Evolutionary conservation across 2,113 vertebrate species (phyloP), one percentile per base, ranked within the genome.

Genomic region (Rhynchopsitta pachyrhyncha): DNA sequence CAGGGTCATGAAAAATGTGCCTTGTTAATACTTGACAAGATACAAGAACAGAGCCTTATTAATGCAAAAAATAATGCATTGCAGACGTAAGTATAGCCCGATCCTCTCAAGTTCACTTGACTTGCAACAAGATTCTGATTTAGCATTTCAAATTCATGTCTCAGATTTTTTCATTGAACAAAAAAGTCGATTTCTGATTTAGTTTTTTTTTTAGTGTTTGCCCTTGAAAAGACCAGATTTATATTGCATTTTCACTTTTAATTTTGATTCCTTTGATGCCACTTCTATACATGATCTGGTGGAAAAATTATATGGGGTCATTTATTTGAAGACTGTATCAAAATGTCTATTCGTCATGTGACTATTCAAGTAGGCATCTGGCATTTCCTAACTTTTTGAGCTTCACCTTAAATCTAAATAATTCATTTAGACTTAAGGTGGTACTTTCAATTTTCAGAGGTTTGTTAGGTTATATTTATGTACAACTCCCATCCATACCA

Each of bases 1-100:
- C 96, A 99, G 99, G 99, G 99, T 93, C 98, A 99, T 96, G 99
- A 99, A 97, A 99, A 98, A 95, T 99, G 99, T 97, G 99, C 99
- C 95, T 96, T 99, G 98, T 95, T 99, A 97, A 99, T 99, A 97
- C 98, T 99, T 97, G 98, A 99, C 98, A 99, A 99, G 97, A 98
- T 99, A 94, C 97, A 99, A 53, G 99, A 99, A 73, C 92, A 98
- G 50, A 97, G 97, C 84, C 98, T 99, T 93, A 98, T 99, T 70
- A 99, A 99, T 39, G 98, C 98, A 97, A 98, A 98, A 68, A 99
- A 99, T 53, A 97, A 98, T 62, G 98, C 99, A 44, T 98, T 99
- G 95, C 99, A 99, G 97, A 99, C 99, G 99, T 99, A 98, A 99
- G 99, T 99, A 88, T 46, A 78, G 39, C 20, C 46, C 78, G 42